Evolutionary conservation across 35 echinoderm and acorn worm genomes (phyloP).

Genomic region (Acanthaster planci): DNA sequence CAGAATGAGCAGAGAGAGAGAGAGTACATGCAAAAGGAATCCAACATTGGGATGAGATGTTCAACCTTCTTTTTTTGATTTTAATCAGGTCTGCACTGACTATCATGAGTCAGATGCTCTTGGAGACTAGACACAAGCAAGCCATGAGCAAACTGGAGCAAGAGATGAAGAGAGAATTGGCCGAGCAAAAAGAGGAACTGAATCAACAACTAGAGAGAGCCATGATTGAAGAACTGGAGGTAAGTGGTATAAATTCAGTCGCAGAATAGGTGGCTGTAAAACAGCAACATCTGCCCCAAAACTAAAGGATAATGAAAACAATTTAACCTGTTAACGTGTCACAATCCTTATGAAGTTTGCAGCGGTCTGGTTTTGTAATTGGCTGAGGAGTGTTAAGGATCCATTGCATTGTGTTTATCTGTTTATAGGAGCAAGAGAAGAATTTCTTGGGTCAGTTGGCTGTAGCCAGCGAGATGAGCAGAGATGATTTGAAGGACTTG

Average conservation of each 20-base stretch:
- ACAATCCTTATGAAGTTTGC: too few relatives aligned
- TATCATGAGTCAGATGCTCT: conserved; percentile 61
- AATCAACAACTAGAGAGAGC: conserved; percentile 70
- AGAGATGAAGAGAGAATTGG: conserved; percentile 79
- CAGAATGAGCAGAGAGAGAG: too few relatives aligned
- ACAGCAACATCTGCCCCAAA: too few relatives aligned
- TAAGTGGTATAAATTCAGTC: neutral
- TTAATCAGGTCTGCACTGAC: conserved; percentile 51
- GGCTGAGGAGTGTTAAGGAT: neutral
- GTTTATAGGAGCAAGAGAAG: conserved; percentile 72
- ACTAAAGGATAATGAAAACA: too few relatives aligned
- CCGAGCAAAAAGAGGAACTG: conserved; percentile 76
- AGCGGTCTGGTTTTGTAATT: neutral
- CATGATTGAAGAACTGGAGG: conserved; percentile 78
- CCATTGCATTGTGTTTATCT: neutral
- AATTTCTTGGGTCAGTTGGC: conserved; percentile 86
- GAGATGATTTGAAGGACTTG: conserved; percentile 71
- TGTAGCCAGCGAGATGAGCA: conserved; percentile 71
- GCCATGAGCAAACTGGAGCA: conserved; percentile 73
- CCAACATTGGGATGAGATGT: too few relatives aligned
- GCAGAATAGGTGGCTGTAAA: too few relatives aligned
- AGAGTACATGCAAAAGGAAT: too few relatives aligned
- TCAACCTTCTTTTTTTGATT: too few relatives aligned
- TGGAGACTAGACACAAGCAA: conserved; percentile 75
- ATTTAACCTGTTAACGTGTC: too few relatives aligned